Percentiles rank a stretch among this genome's conserved stretches.
Conservation (phyloP, 2,113 vertebrate genomes). For the Sebastes schlegelii region DNA sequence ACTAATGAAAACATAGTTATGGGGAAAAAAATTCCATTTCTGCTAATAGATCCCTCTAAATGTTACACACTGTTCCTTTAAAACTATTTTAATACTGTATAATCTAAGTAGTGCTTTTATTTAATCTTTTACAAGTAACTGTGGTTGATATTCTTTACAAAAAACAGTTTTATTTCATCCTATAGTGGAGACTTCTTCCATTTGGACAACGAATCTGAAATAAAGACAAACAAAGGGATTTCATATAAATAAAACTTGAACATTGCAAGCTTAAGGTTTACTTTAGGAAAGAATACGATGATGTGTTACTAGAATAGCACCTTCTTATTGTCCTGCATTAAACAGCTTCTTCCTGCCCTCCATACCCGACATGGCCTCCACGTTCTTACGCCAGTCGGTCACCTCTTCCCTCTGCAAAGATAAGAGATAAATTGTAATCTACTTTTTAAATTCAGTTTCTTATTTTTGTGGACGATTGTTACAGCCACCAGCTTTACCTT, state of each 20-base stretch:
- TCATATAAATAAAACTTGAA: background rate
- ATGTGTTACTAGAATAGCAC: background rate
- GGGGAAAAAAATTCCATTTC: no score
- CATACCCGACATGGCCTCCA: constrained; percentile 86
- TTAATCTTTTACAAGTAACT: background rate
- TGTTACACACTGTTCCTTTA: background rate
- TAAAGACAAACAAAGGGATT: constrained; percentile 5
- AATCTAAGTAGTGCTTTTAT: constrained; percentile 1
- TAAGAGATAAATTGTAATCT: background rate
- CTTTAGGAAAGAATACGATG: background rate
- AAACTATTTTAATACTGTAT: background rate
- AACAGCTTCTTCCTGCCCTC: constrained; percentile 87
- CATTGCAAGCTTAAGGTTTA: background rate
- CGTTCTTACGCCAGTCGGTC: constrained; percentile 86
- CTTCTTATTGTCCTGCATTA: constrained; percentile 61
- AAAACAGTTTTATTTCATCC: constrained; percentile 22
- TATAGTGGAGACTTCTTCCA: constrained; percentile 5
- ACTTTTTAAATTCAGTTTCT: background rate
- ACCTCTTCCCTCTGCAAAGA: constrained; percentile 75
- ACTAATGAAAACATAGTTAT: no score
- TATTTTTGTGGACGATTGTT: background rate
- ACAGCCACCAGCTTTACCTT: constrained; percentile 71
- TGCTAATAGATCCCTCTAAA: no score
- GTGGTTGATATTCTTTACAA: constrained; percentile 28
- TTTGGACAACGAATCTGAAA: constrained; percentile 23